Evolutionary conservation across 2,113 vertebrate species (phyloP).

Genomic region (Henicopernis longicauda): DNA sequence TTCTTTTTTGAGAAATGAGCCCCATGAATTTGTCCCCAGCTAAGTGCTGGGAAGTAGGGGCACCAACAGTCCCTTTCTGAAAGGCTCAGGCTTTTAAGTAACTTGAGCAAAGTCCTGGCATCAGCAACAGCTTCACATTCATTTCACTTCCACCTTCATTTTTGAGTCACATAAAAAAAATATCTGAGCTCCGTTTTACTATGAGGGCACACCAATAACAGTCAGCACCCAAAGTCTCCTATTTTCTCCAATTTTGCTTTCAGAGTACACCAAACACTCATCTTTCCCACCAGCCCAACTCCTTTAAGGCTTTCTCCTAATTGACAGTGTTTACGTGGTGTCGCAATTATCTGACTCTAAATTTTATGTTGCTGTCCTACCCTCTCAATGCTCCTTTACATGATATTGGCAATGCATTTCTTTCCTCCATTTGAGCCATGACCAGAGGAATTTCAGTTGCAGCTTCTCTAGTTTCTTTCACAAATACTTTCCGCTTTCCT

Average conservation of each 20-base stretch:
- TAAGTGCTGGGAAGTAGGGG: not conserved
- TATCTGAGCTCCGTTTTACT: not conserved
- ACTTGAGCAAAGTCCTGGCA: not conserved
- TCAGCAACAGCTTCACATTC: not conserved
- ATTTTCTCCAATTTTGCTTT: not conserved
- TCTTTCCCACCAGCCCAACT: not conserved
- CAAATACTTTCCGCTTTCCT: slow-evolving; percentile 23
- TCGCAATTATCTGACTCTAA: not conserved
- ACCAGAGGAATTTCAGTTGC: slow-evolving; percentile 14
- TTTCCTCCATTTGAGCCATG: not conserved
- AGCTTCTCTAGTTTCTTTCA: not conserved
- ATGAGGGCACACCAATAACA: rapidly evolving
- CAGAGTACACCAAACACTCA: not conserved
- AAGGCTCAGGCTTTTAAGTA: not conserved
- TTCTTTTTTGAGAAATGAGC: not conserved
- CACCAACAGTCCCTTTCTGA: not conserved
- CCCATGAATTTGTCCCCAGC: not conserved
- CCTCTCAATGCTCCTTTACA: not conserved
- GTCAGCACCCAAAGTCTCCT: not conserved
- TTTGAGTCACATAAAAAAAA: not conserved
- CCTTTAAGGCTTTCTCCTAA: not conserved
- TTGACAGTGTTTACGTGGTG: not conserved
- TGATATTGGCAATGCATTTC: not conserved
- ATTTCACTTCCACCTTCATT: not conserved
- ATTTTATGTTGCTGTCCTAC: not conserved